Base-by-base conservation (phyloP, 1,140 invertebrate species). In the Sycophaga agraensis region DNA sequence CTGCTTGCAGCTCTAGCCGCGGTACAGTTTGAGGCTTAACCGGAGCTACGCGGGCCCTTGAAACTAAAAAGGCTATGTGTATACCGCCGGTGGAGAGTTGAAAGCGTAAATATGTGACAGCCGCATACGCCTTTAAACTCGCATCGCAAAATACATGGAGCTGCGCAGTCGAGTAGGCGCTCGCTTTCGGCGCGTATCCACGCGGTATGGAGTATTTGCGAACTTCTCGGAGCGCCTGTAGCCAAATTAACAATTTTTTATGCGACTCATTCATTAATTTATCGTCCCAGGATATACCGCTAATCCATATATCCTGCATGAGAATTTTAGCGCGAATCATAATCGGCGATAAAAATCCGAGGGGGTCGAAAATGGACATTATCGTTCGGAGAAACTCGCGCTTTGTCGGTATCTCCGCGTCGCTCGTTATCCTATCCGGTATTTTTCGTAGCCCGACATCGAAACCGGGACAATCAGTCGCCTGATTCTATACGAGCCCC, bases 241-340 rank as follows among this genome's bases (percentile, higher is more conserved):
- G 14, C 64, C 61, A 63, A 14, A 14, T 2, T 35, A 21, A 9
- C 57, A 43, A 58, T 19, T 11, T 16, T n/a, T 11, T 9, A 21
- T 40, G 21, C 16, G 39, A 21, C 16, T 53, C 50, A 16, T 53
- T 37, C 26, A 35, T 8, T 2, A 53, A 24, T 40, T 17, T 24
- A 7, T 16, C 3, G 26, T 53, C 50, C 37, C 50, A 53, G 1
- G 14, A 5, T 26, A 40, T 22, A 16, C 50, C 37, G 16, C 50
- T 54, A 9, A 12, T 19, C 50, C 50, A 54, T 16, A 54, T 54
- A 1, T 54, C 19, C 16, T 40, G 35, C 14, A 54, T 24, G n/a
- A 40, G 7, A 1, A 54, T 24, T 54, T 40, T 39, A 5, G 50
- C 22, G 7, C 16, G 11, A 26, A 54, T 2, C 2, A 21, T 54